A percentile compares a stretch with the other conserved stretches of the same genome.
Conservation (phyloP, 2,113 vertebrate genomes). For the Athene noctua region DNA sequence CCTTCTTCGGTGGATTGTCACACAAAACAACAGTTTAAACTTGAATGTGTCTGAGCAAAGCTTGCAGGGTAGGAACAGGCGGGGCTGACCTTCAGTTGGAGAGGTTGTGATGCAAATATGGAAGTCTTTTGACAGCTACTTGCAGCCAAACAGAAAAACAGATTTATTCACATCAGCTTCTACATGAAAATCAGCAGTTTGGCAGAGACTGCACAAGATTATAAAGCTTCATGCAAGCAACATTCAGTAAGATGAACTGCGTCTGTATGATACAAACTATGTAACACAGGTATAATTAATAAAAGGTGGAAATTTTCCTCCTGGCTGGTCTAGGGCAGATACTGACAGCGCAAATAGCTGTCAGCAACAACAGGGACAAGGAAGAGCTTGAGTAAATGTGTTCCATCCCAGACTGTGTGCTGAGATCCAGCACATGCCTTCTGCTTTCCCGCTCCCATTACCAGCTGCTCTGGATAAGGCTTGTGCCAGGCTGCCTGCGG, state of each 20-base stretch:
- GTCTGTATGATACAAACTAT: not conserved
- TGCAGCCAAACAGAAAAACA: not conserved
- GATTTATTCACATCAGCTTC: not conserved
- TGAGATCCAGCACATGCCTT: not conserved
- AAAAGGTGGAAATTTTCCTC: not conserved
- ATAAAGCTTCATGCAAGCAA: not conserved
- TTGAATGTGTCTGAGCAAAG: not conserved
- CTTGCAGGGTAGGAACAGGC: not conserved
- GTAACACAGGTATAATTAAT: fast-evolving
- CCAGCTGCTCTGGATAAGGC: not conserved
- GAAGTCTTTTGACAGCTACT: not conserved
- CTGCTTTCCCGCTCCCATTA: not conserved
- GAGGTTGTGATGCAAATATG: not conserved
- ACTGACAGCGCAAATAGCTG: fast-evolving
- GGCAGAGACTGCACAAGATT: not conserved
- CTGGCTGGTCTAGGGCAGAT: not conserved
- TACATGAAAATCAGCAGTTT: not conserved
- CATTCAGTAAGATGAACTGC: not conserved
- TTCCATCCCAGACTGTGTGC: not conserved
- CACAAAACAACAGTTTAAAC: not conserved
- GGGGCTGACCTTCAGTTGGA: not conserved
- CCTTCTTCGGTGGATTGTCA: not conserved
- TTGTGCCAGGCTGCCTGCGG: not conserved
- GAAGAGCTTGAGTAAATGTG: not conserved
- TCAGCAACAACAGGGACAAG: not conserved